A percentile compares a stretch with the other conserved stretches of the same genome.
Evolutionary conservation across 2,888 invertebrate genomes (phyloP).

Genomic region (Drosophila anomalata): DNA sequence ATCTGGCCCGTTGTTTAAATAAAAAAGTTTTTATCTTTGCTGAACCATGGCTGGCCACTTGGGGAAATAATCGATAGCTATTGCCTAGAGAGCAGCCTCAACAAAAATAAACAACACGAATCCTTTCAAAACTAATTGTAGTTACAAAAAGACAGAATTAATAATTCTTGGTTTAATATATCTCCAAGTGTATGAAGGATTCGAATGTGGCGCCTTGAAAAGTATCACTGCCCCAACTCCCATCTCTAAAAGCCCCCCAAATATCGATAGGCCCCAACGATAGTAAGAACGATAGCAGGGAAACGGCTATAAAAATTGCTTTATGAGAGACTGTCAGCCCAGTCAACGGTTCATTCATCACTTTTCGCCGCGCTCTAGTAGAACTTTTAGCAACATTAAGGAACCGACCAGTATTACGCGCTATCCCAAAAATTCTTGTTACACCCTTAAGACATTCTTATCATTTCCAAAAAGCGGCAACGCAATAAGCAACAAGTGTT

Average conservation of each 20-base stretch:
- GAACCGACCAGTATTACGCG: constrained; percentile 64
- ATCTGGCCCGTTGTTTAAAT: constrained; percentile 63
- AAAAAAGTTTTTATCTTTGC: constrained; percentile 33
- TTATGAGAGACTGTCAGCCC: constrained; percentile 54
- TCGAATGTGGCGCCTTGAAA: not conserved
- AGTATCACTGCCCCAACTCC: not conserved
- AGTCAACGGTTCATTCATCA: constrained; percentile 66
- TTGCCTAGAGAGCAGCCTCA: not conserved
- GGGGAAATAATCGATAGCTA: constrained; percentile 12
- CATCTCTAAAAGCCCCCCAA: constrained; percentile 12
- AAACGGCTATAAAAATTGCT: constrained; percentile 67
- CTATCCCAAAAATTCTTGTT: constrained; percentile 18
- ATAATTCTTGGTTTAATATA: no score
- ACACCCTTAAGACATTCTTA: constrained; percentile 9
- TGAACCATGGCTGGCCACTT: not conserved
- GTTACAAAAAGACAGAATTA: no score
- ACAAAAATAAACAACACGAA: not conserved
- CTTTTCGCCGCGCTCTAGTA: constrained; percentile 51
- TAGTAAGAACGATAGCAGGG: constrained; percentile 1
- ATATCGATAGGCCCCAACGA: constrained; percentile 17
- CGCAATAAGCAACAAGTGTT: constrained; percentile 73
- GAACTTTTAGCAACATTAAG: constrained; percentile 19
- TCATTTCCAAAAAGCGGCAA: not conserved
- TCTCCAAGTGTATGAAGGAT: not conserved
- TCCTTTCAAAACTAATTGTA: no score